Conservation (phyloP, 2,888 invertebrate genomes). For the Orchesellides sinensis region DNA sequence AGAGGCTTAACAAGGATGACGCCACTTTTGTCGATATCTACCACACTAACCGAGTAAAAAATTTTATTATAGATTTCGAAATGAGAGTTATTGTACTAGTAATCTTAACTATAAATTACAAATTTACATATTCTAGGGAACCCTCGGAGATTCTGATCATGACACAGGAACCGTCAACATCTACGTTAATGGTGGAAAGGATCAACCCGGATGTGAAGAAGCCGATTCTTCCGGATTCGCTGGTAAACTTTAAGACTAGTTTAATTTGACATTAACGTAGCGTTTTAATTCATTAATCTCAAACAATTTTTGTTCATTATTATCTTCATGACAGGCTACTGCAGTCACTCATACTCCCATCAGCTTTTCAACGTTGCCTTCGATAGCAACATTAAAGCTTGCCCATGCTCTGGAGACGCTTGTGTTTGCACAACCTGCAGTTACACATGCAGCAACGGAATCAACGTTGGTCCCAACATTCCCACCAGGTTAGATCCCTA, state of each 20-base stretch:
- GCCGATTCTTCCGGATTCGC: constrained; percentile 44
- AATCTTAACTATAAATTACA: not conserved
- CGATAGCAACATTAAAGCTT: constrained; percentile 35
- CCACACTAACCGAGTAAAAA: constrained; percentile 52
- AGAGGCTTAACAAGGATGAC: constrained; percentile 55
- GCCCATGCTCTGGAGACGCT: constrained; percentile 59
- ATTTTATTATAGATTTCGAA: not conserved
- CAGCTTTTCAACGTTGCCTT: constrained; percentile 34
- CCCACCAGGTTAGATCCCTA: constrained; percentile 33
- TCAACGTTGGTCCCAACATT: constrained; percentile 41
- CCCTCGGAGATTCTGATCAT: constrained; percentile 51
- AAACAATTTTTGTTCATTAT: not conserved
- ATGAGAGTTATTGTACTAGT: not conserved
- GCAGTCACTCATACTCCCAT: constrained; percentile 66
- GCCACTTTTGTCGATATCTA: constrained; percentile 68
- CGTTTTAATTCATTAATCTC: not conserved
- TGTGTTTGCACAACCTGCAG: constrained; percentile 50
- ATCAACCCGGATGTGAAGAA: constrained; percentile 67
- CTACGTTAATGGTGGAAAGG: constrained; percentile 65
- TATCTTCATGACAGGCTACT: constrained; percentile 40
- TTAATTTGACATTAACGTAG: not conserved
- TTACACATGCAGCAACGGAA: constrained; percentile 36
- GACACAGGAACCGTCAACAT: constrained; percentile 64
- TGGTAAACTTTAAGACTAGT: constrained; percentile 2
- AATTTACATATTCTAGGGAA: constrained; percentile 36